Percentiles rank a stretch among this genome's conserved stretches.
These are phyloP conservation scores for Macrophya alboannulata DNA, from an alignment of 2,888 invertebrate genomes.

Conservation along the genomic window DNA sequence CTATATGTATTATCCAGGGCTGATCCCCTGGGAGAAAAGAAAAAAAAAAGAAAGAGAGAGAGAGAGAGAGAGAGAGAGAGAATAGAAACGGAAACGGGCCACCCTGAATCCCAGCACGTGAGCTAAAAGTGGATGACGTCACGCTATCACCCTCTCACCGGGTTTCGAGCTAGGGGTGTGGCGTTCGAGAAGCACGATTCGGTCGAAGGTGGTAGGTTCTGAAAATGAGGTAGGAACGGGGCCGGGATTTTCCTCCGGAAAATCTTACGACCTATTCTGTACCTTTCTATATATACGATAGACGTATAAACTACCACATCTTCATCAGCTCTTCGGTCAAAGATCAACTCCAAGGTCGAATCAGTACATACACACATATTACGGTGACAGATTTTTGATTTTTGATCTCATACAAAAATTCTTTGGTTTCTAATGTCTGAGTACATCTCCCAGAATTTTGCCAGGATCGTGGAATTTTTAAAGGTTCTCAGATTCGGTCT, in stretches of 20 bases:
- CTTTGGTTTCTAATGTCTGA: too few species aligned
- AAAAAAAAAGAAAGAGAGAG: conserved; percentile 52
- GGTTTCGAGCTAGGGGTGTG: conserved; percentile 57
- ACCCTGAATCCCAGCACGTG: conserved; percentile 73
- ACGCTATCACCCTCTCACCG: conserved; percentile 63
- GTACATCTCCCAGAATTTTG: too few species aligned
- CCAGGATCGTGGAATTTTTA: too few species aligned
- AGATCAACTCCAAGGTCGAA: not conserved
- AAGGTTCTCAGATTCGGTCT: too few species aligned
- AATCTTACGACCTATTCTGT: not conserved
- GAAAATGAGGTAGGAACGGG: conserved; percentile 3
- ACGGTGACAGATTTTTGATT: too few species aligned
- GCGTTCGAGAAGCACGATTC: conserved; percentile 54
- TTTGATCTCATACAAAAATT: too few species aligned
- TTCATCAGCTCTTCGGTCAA: not conserved
- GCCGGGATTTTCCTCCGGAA: not conserved
- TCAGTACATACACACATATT: not conserved
- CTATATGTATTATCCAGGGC: conserved; percentile 9
- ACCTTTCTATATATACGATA: not conserved
- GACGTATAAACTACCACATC: not conserved
- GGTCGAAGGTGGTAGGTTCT: conserved; percentile 5
- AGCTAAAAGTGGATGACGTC: conserved; percentile 71
- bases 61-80: conserved; percentile 42
- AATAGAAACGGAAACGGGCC: conserved; percentile 62
- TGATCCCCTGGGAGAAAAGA: conserved; percentile 12